Evolutionary conservation across 2,113 vertebrate species (phyloP).

Genomic region (Hiodon alosoides): DNA sequence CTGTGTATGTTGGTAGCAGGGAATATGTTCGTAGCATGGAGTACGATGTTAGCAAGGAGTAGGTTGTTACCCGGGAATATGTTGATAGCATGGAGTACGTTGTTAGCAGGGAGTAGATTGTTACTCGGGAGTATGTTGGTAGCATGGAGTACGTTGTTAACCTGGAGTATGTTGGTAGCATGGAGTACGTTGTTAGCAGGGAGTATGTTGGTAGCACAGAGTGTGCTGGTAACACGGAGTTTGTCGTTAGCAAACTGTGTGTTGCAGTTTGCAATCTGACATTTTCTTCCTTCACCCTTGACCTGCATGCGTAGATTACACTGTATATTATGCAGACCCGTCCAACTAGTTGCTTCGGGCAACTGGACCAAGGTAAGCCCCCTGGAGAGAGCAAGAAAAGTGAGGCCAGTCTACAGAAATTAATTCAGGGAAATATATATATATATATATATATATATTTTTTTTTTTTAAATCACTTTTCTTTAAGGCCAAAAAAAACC

Average conservation of each 20-base stretch:
- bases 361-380: background rate
- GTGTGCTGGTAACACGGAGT: no score
- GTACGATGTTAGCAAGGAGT: no score
- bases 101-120: no score
- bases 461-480: background rate
- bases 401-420: conserved; percentile 3
- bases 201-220: no score
- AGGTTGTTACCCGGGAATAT: no score
- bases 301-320: background rate
- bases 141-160: no score
- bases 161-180: background rate
- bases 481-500: conserved; percentile 3
- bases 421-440: background rate
- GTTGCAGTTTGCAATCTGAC: background rate
- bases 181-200: no score
- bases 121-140: background rate
- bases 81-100: background rate
- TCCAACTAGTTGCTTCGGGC: background rate
- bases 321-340: background rate
- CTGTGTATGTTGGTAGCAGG: background rate
- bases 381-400: background rate
- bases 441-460: no score
- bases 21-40: background rate
- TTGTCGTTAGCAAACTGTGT: no score
- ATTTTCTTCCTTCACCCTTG: background rate